Conservation (phyloP, 2,797 vertebrate species). For the Tokudaia tokunoshimensis region DNA sequence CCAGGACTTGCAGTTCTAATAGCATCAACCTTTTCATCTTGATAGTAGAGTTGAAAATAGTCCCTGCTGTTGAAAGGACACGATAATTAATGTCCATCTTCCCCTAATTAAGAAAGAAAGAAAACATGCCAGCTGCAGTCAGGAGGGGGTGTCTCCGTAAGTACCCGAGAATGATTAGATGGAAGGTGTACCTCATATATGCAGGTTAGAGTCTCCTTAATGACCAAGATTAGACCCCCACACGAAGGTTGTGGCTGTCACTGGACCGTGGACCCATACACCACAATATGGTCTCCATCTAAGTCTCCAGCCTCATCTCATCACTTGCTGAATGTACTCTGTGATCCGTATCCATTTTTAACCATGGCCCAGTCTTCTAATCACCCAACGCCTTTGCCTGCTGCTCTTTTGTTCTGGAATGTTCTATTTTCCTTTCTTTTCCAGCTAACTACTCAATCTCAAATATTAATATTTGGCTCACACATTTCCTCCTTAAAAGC, state of each 20-base stretch:
- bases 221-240: neutral
- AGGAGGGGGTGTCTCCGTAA: neutral
- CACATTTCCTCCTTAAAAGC: neutral
- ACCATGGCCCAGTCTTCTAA: neutral
- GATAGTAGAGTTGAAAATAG: neutral
- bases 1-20: neutral
- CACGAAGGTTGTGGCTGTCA: too few species aligned
- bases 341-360: neutral
- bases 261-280: neutral
- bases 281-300: accelerated
- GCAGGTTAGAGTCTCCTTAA: neutral
- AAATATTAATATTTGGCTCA: neutral
- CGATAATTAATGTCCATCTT: neutral
- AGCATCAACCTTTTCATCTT: neutral
- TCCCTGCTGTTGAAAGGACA: neutral
- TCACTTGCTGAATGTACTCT: neutral
- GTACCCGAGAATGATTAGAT: neutral
- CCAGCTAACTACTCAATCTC: neutral
- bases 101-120: neutral
- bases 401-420: neutral
- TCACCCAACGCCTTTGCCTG: neutral
- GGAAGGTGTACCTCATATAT: neutral
- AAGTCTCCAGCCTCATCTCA: neutral
- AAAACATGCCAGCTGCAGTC: neutral
- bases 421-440: neutral